Percentiles rank a stretch among this genome's conserved stretches.
phyloP scores from a whole-genome alignment of 2,113 vertebrate genomes.

The Hypomesus transpacificus region DNA sequence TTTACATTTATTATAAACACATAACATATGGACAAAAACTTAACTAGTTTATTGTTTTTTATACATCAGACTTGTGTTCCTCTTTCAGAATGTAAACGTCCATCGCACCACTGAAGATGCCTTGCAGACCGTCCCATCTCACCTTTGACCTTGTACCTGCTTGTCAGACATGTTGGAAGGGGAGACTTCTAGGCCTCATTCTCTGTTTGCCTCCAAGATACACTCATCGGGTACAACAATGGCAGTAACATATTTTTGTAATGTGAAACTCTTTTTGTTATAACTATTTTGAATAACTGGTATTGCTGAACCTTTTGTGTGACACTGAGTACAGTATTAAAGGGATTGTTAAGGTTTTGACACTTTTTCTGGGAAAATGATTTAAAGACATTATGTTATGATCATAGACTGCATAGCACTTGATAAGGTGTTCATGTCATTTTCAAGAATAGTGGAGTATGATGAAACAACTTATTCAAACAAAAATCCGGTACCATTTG shows the following conservation, averaged over 20 bases:
- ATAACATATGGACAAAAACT: too few species aligned
- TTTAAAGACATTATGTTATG: neutral
- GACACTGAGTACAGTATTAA: neutral
- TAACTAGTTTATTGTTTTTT: too few species aligned
- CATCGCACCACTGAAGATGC: conserved; percentile 80
- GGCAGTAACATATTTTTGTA: too few species aligned
- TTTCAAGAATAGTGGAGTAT: conserved; percentile 12
- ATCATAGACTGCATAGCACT: neutral
- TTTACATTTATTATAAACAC: too few species aligned
- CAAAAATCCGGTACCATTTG: too few species aligned
- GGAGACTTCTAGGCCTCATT: neutral
- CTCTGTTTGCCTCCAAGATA: neutral
- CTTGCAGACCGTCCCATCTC: conserved; percentile 81
- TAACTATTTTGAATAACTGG: neutral
- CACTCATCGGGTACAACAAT: neutral
- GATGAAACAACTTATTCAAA: conserved; percentile 1
- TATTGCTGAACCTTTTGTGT: neutral
- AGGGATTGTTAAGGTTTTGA: neutral
- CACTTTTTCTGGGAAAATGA: neutral
- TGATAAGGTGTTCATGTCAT: neutral
- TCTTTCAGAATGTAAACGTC: conserved; percentile 82
- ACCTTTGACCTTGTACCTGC: conserved; percentile 69
- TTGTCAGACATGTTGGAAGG: neutral
- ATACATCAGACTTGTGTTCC: conserved; percentile 33
- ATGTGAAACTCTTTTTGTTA: too few species aligned